Percentiles rank a stretch among this genome's conserved stretches.
These are phyloP conservation scores for Philereme transversata DNA, from an alignment of 2,888 invertebrate species.

Conservation along the genomic window DNA sequence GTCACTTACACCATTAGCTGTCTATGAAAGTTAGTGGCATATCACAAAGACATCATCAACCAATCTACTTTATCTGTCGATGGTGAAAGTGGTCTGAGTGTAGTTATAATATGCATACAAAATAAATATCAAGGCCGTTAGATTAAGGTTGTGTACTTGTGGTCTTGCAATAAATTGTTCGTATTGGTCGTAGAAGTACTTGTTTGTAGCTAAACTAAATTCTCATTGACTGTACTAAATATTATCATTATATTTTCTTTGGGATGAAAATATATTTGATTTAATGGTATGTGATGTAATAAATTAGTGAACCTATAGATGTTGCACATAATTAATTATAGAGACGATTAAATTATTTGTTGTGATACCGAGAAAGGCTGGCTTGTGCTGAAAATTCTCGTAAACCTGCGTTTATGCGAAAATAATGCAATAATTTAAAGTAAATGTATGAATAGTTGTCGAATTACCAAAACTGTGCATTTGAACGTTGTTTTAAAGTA, in stretches of 20 bases:
- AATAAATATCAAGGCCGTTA: background rate
- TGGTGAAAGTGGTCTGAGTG: background rate
- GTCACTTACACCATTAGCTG: too few relatives aligned
- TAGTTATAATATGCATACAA: too few relatives aligned
- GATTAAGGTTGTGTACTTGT: slow-evolving; percentile 1
- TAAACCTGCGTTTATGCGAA: slow-evolving; percentile 50
- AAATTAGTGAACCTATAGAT: slow-evolving; percentile 46
- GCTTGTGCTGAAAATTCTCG: slow-evolving; percentile 39
- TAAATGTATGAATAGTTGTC: slow-evolving; percentile 64
- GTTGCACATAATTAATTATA: slow-evolving; percentile 35
- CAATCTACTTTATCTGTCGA: background rate
- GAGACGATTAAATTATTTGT: slow-evolving; percentile 48
- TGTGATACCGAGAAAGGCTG: slow-evolving; percentile 41
- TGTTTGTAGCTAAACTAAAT: slow-evolving; percentile 16
- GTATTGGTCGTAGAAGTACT: slow-evolving; percentile 16
- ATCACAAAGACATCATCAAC: too few relatives aligned
- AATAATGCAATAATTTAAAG: slow-evolving; percentile 47
- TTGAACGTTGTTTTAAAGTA: slow-evolving; percentile 39
- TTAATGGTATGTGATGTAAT: slow-evolving; percentile 51
- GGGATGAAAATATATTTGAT: slow-evolving; percentile 19
- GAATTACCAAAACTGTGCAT: slow-evolving; percentile 71
- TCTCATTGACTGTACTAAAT: slow-evolving; percentile 18
- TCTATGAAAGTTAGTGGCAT: too few relatives aligned
- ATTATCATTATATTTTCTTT: slow-evolving; percentile 19
- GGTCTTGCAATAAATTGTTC: slow-evolving; percentile 14